Percentiles rank a stretch among this genome's conserved stretches.
Evolutionary conservation across 2,113 vertebrate species (phyloP).

Genomic region (Saiga tatarica): DNA sequence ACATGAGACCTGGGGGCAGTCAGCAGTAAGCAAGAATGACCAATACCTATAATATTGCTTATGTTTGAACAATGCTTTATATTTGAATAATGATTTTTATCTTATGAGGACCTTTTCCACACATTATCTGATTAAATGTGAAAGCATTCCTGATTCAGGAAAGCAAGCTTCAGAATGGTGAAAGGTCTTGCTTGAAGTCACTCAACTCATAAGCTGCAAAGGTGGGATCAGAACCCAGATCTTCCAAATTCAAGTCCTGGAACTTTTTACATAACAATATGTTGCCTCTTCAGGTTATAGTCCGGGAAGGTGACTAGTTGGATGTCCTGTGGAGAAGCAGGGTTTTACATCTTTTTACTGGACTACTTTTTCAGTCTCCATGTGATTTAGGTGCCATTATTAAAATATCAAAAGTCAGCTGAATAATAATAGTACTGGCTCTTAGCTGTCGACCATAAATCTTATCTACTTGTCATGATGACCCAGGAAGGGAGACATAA

Average conservation of each 20-base stretch:
- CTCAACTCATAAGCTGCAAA: not conserved
- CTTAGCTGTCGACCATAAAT: not conserved
- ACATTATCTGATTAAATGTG: not conserved
- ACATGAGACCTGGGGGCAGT: not conserved
- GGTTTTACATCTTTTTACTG: not conserved
- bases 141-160: not conserved
- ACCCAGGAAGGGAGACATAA: not conserved
- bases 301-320: not conserved
- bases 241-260: not conserved
- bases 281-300: not conserved
- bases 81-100: not conserved
- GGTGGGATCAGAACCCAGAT: not conserved
- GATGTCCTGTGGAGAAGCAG: not conserved
- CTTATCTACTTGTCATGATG: not conserved
- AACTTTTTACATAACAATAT: not conserved
- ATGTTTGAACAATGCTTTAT: not conserved
- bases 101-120: not conserved
- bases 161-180: not conserved
- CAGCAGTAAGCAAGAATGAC: not conserved
- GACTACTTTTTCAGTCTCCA: not conserved
- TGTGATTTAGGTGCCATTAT: not conserved
- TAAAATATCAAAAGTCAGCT: not conserved
- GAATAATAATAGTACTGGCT: not conserved
- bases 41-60: not conserved
- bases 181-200: not conserved